These are phyloP conservation scores for Notothenia coriiceps DNA, from an alignment of 2,113 vertebrate genomes.

Conservation along the genomic window DNA sequence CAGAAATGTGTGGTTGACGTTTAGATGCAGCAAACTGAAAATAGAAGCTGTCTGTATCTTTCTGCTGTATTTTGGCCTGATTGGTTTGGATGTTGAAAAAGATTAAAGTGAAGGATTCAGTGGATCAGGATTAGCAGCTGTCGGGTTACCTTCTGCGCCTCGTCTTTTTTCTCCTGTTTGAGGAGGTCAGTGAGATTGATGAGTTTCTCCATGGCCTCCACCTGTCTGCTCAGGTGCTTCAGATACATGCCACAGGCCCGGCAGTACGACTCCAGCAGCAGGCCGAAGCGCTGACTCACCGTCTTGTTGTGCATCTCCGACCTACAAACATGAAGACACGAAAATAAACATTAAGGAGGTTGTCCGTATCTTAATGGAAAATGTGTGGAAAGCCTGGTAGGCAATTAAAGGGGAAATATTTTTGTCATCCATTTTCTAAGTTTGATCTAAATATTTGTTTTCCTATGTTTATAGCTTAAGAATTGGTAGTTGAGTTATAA, in stretches of 20 bases:
- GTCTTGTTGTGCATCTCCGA: slow-evolving; percentile 99
- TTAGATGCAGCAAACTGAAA: not conserved
- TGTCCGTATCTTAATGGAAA: not conserved
- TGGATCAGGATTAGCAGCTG: slow-evolving; percentile 53
- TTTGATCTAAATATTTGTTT: too few species aligned
- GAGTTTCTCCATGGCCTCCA: slow-evolving; percentile 99
- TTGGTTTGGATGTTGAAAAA: slow-evolving; percentile 46
- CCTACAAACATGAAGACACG: slow-evolving; percentile 73
- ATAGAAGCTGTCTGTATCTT: slow-evolving; percentile 12
- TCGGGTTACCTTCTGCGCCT: slow-evolving; percentile 94
- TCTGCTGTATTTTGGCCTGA: slow-evolving; percentile 5
- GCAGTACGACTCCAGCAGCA: slow-evolving; percentile 97
- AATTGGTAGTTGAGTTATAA: too few species aligned
- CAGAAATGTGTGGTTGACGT: not conserved
- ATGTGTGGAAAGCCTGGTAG: not conserved
- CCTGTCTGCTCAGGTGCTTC: slow-evolving; percentile 97
- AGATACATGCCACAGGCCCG: slow-evolving; percentile 98
- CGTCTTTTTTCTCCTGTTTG: slow-evolving; percentile 99
- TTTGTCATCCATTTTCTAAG: too few species aligned
- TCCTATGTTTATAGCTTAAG: too few species aligned
- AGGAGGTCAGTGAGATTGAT: slow-evolving; percentile 99
- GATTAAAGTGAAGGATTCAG: slow-evolving; percentile 46
- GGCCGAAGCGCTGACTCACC: slow-evolving; percentile 96
- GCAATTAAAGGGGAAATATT: too few species aligned
- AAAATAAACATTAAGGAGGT: not conserved